A percentile compares a stretch with the other conserved stretches of the same genome.
phyloP scores from a whole-genome alignment of 2,113 vertebrate genomes.

The Cervus canadensis region DNA sequence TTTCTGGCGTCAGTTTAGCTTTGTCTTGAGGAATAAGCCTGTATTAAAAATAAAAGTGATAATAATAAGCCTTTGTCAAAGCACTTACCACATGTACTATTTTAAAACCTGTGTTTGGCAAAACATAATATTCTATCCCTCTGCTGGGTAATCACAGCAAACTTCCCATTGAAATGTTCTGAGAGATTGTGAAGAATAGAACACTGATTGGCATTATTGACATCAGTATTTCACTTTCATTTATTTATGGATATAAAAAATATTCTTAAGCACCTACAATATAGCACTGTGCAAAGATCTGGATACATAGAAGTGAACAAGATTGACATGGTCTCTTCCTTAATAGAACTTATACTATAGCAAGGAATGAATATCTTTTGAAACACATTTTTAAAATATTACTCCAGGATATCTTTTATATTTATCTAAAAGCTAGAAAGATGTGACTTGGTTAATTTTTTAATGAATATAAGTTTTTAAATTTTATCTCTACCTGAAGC shows the following conservation, averaged over 20 bases:
- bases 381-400: neutral
- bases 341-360: neutral
- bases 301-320: neutral
- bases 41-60: neutral
- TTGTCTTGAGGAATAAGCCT: neutral
- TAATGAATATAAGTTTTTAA: neutral
- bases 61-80: neutral
- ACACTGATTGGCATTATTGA: neutral
- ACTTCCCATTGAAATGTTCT: neutral
- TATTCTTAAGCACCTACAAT: neutral
- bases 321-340: neutral
- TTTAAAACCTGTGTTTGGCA: neutral
- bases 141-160: neutral
- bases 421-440: neutral
- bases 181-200: neutral
- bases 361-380: neutral
- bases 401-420: neutral
- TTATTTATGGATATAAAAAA: neutral
- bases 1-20: neutral
- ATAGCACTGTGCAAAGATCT: neutral
- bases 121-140: neutral
- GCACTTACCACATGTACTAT: neutral
- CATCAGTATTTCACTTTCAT: neutral
- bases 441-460: neutral
- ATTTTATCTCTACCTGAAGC: neutral